Conservation (phyloP, 2,888 invertebrate genomes). For the Drosophila fulvimacula region DNA sequence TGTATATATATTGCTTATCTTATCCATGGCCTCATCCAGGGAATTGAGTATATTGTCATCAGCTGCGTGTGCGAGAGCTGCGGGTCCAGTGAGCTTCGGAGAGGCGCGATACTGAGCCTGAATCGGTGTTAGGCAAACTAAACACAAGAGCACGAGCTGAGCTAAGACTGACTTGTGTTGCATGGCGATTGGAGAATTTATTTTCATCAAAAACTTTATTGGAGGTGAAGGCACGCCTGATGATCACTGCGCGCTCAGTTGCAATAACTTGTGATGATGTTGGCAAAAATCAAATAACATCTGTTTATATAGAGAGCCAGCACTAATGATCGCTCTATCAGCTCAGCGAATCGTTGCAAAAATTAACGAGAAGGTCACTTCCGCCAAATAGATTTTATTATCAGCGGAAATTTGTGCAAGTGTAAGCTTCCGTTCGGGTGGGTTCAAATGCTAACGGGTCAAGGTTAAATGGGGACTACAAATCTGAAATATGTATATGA, state of each 20-base stretch:
- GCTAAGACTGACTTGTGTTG: background rate
- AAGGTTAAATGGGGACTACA: slow-evolving; percentile 13
- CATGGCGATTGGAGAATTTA: background rate
- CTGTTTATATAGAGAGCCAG: slow-evolving; percentile 50
- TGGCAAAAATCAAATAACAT: slow-evolving; percentile 14
- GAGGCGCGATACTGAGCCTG: slow-evolving; percentile 58
- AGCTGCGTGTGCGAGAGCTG: slow-evolving; percentile 41
- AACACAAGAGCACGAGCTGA: slow-evolving; percentile 25
- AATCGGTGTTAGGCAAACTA: background rate
- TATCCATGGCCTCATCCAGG: slow-evolving; percentile 69
- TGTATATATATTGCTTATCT: slow-evolving; percentile 76
- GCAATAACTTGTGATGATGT: slow-evolving; percentile 44
- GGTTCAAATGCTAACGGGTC: slow-evolving; percentile 49
- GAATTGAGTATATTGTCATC: slow-evolving; percentile 65
- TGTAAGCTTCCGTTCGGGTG: slow-evolving; percentile 48
- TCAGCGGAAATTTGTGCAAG: slow-evolving; percentile 35
- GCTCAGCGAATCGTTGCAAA: slow-evolving; percentile 25
- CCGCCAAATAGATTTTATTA: slow-evolving; percentile 49
- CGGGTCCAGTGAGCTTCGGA: slow-evolving; percentile 66
- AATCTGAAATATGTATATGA: background rate
- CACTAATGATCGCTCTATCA: slow-evolving; percentile 47
- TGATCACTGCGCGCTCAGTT: slow-evolving; percentile 65
- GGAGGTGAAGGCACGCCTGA: slow-evolving; percentile 57
- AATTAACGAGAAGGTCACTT: slow-evolving; percentile 50
- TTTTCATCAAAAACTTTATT: slow-evolving; percentile 20